phyloP scores from a whole-genome alignment of 2,888 invertebrate genomes.

The Branchellion lobata region DNA sequence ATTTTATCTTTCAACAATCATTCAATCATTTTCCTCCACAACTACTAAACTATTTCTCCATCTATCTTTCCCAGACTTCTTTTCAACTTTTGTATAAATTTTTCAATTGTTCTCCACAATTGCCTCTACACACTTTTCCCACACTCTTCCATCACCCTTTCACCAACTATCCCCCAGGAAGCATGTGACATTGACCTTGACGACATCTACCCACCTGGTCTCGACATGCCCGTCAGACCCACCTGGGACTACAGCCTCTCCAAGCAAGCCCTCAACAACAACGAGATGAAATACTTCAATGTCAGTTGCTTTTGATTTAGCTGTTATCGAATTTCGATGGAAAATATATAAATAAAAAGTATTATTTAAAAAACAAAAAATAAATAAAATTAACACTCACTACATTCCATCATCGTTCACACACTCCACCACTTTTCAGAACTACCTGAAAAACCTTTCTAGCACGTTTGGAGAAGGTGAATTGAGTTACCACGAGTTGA shows the following conservation, averaged over 20 bases:
- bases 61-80: no score
- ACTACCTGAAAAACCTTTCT: constrained; percentile 74
- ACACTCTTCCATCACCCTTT: background rate
- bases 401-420: no score
- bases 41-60: no score
- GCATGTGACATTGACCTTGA: constrained; percentile 57
- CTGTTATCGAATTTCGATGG: background rate
- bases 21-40: no score
- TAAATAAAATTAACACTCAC: no score
- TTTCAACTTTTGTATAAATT: no score
- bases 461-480: constrained; percentile 68
- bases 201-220: constrained; percentile 56
- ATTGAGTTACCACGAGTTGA: constrained; percentile 85
- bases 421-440: constrained; percentile 64
- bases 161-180: constrained; percentile 52
- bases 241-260: constrained; percentile 78
- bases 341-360: no score
- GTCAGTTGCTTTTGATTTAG: constrained; percentile 44
- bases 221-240: constrained; percentile 74
- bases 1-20: no score
- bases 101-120: no score
- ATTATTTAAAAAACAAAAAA: no score
- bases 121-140: no score
- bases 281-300: constrained; percentile 78
- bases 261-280: constrained; percentile 73